Percentiles rank a stretch among this genome's conserved stretches.
These are phyloP conservation scores for Drosophila merina DNA, from an alignment of 2,888 invertebrate species.

Conservation along the genomic window DNA sequence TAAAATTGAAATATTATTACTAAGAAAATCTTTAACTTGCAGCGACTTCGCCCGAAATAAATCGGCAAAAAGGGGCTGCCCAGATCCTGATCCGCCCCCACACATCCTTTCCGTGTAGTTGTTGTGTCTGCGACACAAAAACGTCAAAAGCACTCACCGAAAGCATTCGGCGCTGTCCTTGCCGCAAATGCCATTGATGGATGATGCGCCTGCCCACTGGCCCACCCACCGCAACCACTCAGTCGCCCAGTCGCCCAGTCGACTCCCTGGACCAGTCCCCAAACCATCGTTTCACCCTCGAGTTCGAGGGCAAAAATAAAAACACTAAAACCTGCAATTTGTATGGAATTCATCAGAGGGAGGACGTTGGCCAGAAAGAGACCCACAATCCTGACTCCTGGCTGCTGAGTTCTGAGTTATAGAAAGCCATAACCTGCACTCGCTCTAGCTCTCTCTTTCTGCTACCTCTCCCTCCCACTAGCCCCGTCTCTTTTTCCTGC, in stretches of 20 bases:
- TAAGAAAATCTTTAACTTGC: too few species aligned
- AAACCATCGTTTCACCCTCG: constrained; percentile 20
- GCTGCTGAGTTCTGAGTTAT: constrained; percentile 62
- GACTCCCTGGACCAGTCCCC: constrained; percentile 19
- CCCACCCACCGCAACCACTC: constrained; percentile 17
- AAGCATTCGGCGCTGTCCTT: constrained; percentile 59
- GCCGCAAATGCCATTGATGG: constrained; percentile 81
- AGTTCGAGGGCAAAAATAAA: constrained; percentile 59
- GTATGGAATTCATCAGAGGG: constrained; percentile 75
- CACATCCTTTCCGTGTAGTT: constrained; percentile 7
- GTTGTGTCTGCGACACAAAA: constrained; percentile 79
- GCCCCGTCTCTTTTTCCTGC: background rate
- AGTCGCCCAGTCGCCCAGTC: constrained; percentile 31
- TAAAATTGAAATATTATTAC: too few species aligned
- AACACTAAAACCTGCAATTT: constrained; percentile 78
- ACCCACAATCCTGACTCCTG: constrained; percentile 52
- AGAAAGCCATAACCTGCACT: constrained; percentile 78
- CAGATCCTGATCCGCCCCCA: constrained; percentile 41
- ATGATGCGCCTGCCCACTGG: constrained; percentile 68
- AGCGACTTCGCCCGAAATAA: constrained; percentile 6
- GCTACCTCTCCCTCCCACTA: background rate
- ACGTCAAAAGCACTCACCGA: constrained; percentile 78
- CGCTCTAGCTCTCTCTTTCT: constrained; percentile 42
- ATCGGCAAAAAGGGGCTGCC: constrained; percentile 6
- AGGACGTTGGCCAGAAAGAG: constrained; percentile 62